phyloP scores from a whole-genome alignment of 2,797 vertebrate species.

The Tadarida brasiliensis region DNA sequence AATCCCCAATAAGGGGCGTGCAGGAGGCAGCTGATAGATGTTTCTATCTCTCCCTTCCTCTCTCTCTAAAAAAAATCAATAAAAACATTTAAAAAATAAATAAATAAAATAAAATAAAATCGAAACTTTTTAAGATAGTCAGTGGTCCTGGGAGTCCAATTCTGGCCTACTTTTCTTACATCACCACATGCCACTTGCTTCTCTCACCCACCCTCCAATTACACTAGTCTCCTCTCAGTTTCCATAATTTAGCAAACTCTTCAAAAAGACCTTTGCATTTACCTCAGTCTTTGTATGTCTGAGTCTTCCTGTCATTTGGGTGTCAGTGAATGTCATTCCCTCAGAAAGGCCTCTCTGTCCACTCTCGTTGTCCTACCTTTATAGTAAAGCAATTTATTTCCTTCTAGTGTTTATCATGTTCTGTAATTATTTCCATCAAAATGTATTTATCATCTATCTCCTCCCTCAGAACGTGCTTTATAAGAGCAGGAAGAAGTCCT shows the following conservation, averaged over 20 bases:
- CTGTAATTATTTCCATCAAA: background rate
- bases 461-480: background rate
- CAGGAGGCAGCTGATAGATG: no score
- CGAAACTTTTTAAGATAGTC: background rate
- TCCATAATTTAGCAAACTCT: background rate
- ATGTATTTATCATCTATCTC: background rate
- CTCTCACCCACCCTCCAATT: background rate
- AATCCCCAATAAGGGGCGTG: no score
- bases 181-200: background rate
- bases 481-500: background rate
- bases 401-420: background rate
- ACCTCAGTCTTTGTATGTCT: background rate
- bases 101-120: slow-evolving; percentile 54
- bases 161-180: background rate
- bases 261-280: background rate
- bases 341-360: background rate
- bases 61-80: no score
- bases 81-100: no score
- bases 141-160: background rate
- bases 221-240: background rate
- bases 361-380: background rate
- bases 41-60: no score
- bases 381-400: background rate
- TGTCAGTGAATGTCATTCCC: background rate
- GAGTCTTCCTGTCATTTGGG: background rate